A percentile compares a stretch with the other conserved stretches of the same genome.
phyloP scores from a whole-genome alignment of 1,140 invertebrate species.

The Drosophila guanche region DNA sequence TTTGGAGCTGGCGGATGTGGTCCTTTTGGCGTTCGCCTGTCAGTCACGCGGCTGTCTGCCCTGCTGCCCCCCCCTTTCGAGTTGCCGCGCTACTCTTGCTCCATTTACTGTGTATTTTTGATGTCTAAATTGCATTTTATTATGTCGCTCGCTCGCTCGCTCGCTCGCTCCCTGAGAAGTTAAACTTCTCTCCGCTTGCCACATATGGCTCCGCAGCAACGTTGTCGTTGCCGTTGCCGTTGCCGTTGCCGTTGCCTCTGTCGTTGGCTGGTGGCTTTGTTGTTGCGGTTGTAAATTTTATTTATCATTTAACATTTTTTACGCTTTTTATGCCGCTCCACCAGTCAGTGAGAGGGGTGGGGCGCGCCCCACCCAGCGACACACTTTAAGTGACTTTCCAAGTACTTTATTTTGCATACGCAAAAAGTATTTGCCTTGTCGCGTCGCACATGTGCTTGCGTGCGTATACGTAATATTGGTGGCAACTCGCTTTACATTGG shows the following conservation, averaged over 20 bases:
- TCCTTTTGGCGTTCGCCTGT: slow-evolving; percentile 57
- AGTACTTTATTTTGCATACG: slow-evolving; percentile 80
- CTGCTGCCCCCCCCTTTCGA: slow-evolving; percentile 9
- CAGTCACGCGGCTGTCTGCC: slow-evolving; percentile 62
- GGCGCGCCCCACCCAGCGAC: slow-evolving; percentile 32
- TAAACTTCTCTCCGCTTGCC: slow-evolving; percentile 43
- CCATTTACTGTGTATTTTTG: slow-evolving; percentile 80
- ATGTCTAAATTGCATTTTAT: slow-evolving; percentile 82
- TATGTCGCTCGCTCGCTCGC: slow-evolving; percentile 64
- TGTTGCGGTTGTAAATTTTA: slow-evolving; percentile 82
- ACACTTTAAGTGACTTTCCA: slow-evolving; percentile 79
- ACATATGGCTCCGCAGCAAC: slow-evolving; percentile 50
- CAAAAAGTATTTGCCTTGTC: slow-evolving; percentile 66
- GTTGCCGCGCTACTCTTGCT: slow-evolving; percentile 54
- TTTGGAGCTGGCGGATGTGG: slow-evolving; percentile 34
- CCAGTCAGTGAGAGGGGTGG: slow-evolving; percentile 18
- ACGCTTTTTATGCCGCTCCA: slow-evolving; percentile 69
- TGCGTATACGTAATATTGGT: slow-evolving; percentile 67
- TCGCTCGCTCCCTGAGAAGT: slow-evolving; percentile 48
- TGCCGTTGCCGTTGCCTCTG: slow-evolving; percentile 18
- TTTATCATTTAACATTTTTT: slow-evolving; percentile 82
- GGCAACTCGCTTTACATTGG: slow-evolving; percentile 43
- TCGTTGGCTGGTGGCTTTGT: slow-evolving; percentile 53
- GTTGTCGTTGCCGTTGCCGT: slow-evolving; percentile 19
- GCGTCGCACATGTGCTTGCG: slow-evolving; percentile 39